phyloP scores from a whole-genome alignment of 2,888 invertebrate genomes.

The Protophormia terraenovae region DNA sequence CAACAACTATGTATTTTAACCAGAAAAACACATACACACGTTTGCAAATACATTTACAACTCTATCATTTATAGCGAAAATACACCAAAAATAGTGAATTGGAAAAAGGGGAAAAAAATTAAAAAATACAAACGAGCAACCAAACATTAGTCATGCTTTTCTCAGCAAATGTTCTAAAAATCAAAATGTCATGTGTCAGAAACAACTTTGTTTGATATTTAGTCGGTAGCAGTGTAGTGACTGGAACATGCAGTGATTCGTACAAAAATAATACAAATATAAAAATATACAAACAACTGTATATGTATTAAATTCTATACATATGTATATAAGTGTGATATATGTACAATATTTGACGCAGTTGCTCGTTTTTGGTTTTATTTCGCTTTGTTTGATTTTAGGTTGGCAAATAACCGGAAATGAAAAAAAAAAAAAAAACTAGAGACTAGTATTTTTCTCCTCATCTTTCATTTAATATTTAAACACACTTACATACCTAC shows the following conservation, averaged over 20 bases:
- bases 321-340: neutral
- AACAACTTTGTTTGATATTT: conserved; percentile 43
- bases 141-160: conserved; percentile 39
- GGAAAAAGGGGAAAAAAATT: neutral
- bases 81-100: neutral
- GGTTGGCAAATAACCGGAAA: conserved; percentile 62
- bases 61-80: conserved; percentile 30
- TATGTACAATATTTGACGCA: conserved; percentile 3
- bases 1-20: neutral
- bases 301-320: neutral
- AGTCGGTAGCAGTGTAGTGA: conserved; percentile 20
- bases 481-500: neutral
- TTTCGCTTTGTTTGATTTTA: conserved; percentile 42
- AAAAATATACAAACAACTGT: neutral
- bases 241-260: conserved; percentile 36
- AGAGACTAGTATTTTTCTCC: neutral
- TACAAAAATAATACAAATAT: neutral
- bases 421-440: conserved; percentile 24
- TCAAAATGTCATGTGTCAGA: conserved; percentile 67
- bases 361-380: conserved; percentile 25
- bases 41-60: conserved; percentile 12
- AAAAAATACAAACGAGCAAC: neutral
- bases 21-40: neutral
- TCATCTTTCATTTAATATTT: conserved; percentile 17
- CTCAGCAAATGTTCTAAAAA: conserved; percentile 43